These are phyloP conservation scores for Onthophagus sagittarius DNA, from an alignment of 2,888 invertebrate species.

Conservation along the genomic window DNA sequence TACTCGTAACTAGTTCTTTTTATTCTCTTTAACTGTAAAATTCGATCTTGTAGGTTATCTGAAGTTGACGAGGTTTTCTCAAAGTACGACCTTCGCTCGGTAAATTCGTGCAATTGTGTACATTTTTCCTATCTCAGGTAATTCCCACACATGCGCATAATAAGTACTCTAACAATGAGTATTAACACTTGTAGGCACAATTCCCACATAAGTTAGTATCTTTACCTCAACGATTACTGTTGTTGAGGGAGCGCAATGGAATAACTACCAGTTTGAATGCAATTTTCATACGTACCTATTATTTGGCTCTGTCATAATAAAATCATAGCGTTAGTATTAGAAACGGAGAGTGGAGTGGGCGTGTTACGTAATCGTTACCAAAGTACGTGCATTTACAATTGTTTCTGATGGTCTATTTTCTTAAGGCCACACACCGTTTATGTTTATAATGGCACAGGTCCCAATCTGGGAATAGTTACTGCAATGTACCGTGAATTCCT, in stretches of 20 bases:
- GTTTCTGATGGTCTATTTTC: neutral
- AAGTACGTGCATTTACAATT: neutral
- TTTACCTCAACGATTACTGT: conserved; percentile 4
- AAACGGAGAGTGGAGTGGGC: neutral
- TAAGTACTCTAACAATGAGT: conserved; percentile 9
- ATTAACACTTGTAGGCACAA: conserved; percentile 11
- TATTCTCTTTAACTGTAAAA: neutral
- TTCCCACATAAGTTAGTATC: conserved; percentile 11
- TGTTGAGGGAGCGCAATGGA: neutral
- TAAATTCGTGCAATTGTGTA: neutral
- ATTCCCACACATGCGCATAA: conserved; percentile 12
- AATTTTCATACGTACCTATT: neutral
- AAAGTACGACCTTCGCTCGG: neutral
- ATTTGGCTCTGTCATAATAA: neutral
- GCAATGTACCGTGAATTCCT: neutral
- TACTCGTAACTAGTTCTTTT: neutral
- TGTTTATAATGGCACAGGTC: neutral
- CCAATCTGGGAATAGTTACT: neutral
- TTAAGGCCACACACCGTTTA: neutral
- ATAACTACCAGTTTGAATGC: neutral
- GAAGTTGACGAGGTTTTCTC: neutral
- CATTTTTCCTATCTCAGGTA: conserved; percentile 4
- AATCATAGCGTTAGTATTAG: neutral
- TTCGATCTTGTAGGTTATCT: neutral
- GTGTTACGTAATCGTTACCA: neutral